Conservation (phyloP, 2,888 invertebrate genomes). For the Eumacrocentrus americanus region DNA sequence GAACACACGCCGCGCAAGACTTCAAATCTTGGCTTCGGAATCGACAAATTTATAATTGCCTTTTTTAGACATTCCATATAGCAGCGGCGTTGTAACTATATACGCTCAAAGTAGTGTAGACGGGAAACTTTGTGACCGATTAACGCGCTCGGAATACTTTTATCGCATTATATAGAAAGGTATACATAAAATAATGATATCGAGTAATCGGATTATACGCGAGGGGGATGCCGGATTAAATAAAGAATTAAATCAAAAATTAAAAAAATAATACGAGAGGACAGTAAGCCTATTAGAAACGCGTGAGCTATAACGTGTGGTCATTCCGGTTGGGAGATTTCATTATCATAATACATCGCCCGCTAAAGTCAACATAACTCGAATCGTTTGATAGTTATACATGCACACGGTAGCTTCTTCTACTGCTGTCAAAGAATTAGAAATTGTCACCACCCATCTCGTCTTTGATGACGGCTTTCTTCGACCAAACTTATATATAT, state of each 20-base stretch:
- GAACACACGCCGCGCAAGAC: neutral
- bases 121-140: neutral
- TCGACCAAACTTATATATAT: too few species aligned
- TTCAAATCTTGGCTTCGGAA: neutral
- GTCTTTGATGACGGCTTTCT: too few species aligned
- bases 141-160: neutral
- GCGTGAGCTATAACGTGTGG: neutral
- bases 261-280: neutral
- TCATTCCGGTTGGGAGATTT: slow-evolving; percentile 24
- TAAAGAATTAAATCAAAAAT: neutral
- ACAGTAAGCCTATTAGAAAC: neutral
- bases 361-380: slow-evolving; percentile 29
- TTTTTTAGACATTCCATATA: neutral
- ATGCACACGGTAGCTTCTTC: neutral
- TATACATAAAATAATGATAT: neutral
- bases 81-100: neutral
- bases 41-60: slow-evolving; percentile 17
- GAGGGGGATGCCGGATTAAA: neutral
- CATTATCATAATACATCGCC: slow-evolving; percentile 31
- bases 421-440: slow-evolving; percentile 21
- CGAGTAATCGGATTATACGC: neutral
- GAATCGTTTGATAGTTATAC: neutral
- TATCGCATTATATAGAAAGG: neutral
- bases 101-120: too few species aligned
- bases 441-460: slow-evolving; percentile 22